Evolutionary conservation across 2,888 invertebrate genomes (phyloP).

Genomic region (Platynereis dumerilii): DNA sequence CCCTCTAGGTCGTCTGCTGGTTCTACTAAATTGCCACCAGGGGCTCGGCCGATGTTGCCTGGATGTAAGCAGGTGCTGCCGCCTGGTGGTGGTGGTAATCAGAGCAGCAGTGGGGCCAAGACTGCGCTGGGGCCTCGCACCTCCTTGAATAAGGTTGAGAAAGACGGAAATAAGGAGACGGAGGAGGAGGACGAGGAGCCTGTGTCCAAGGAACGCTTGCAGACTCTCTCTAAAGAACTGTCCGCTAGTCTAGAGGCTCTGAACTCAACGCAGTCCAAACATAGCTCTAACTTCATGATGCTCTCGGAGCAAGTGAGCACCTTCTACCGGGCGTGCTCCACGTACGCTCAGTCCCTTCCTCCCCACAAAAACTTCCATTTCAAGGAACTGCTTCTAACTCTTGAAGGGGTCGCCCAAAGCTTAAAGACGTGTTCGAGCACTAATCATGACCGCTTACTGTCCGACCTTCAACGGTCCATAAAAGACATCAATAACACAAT

Average conservation of each 20-base stretch:
- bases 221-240: constrained; percentile 47
- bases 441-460: constrained; percentile 50
- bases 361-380: constrained; percentile 89
- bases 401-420: constrained; percentile 40
- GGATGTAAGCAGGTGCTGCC: constrained; percentile 31
- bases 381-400: constrained; percentile 66
- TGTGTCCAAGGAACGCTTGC: constrained; percentile 35
- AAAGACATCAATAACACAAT: constrained; percentile 69
- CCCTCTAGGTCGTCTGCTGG: neutral
- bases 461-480: constrained; percentile 76
- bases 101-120: neutral
- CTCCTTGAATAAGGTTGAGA: constrained; percentile 29
- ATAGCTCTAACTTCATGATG: constrained; percentile 75
- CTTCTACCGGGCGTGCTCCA: constrained; percentile 75
- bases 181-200: constrained; percentile 15
- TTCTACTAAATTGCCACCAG: constrained; percentile 10
- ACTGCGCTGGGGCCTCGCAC: constrained; percentile 8
- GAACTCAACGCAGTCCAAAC: constrained; percentile 51
- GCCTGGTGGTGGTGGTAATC: neutral
- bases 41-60: constrained; percentile 25
- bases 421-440: constrained; percentile 49
- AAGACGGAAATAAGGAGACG: constrained; percentile 3
- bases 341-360: constrained; percentile 82
- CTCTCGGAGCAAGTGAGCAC: constrained; percentile 80
- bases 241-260: constrained; percentile 48